phyloP scores from a whole-genome alignment of 2,888 invertebrate species.

The Ochropleura plecta region DNA sequence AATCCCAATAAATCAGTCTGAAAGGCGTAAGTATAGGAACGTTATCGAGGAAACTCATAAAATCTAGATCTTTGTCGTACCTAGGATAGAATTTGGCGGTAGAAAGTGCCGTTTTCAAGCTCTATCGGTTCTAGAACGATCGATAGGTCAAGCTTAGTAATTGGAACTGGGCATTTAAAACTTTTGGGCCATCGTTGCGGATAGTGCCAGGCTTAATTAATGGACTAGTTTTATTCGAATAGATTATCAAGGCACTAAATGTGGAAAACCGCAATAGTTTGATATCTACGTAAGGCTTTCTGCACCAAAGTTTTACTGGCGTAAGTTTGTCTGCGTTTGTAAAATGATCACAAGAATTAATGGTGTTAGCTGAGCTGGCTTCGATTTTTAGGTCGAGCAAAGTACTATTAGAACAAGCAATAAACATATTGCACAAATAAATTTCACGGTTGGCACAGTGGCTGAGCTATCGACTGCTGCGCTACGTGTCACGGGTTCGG shows the following conservation, averaged over 20 bases:
- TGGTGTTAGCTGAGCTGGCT: neutral
- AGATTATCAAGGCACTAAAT: neutral
- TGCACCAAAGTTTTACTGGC: neutral
- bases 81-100: constrained; percentile 29
- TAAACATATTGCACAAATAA: no score
- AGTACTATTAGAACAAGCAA: neutral
- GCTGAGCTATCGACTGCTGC: no score
- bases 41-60: constrained; percentile 47
- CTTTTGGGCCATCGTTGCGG: constrained; percentile 25
- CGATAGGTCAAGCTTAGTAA: constrained; percentile 34
- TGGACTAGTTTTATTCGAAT: neutral
- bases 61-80: constrained; percentile 37
- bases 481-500: no score
- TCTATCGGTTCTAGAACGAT: constrained; percentile 16
- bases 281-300: neutral
- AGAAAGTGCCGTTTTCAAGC: constrained; percentile 32
- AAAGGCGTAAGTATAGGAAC: constrained; percentile 27
- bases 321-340: neutral
- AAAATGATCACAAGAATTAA: neutral
- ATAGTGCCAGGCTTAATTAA: constrained; percentile 14
- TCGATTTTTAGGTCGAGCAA: neutral
- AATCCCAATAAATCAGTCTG: constrained; percentile 44
- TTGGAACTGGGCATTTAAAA: constrained; percentile 23
- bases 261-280: neutral
- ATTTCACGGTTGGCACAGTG: no score